Conservation (phyloP, 2,888 invertebrate genomes). For the Malthinus seriepunctatus region DNA sequence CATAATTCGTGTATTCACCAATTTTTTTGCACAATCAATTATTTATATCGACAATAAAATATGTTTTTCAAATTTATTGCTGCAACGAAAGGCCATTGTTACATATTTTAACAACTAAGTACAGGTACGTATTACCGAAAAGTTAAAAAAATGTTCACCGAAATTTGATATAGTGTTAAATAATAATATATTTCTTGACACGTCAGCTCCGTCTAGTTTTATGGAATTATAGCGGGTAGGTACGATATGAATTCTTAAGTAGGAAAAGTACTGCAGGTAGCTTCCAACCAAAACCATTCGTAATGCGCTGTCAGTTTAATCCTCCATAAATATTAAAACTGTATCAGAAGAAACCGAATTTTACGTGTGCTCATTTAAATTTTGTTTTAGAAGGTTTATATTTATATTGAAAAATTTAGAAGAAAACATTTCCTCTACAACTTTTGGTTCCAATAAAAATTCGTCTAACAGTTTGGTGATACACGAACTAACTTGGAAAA, state of each 20-base stretch:
- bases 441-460: conserved; percentile 15
- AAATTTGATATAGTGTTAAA: conserved; percentile 7
- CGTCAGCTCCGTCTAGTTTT: background rate
- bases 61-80: conserved; percentile 16
- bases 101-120: conserved; percentile 7
- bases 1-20: conserved; percentile 25
- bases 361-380: conserved; percentile 16
- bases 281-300: conserved; percentile 12
- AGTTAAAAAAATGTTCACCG: background rate
- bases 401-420: conserved; percentile 6
- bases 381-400: conserved; percentile 9
- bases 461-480: conserved; percentile 22
- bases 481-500: conserved; percentile 27
- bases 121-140: conserved; percentile 2
- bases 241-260: conserved; percentile 17
- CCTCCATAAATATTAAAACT: conserved; percentile 19
- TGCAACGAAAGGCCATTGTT: conserved; percentile 11
- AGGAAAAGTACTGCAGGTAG: conserved; percentile 11
- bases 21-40: conserved; percentile 17
- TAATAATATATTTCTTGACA: conserved; percentile 6
- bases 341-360: conserved; percentile 13
- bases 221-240: conserved; percentile 7
- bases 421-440: conserved; percentile 8
- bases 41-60: conserved; percentile 22
- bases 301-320: conserved; percentile 19